Evolutionary conservation across 2,797 vertebrate genomes (phyloP), one percentile per base, ranked within the genome.

Genomic region (Sarcoramphus papa): DNA sequence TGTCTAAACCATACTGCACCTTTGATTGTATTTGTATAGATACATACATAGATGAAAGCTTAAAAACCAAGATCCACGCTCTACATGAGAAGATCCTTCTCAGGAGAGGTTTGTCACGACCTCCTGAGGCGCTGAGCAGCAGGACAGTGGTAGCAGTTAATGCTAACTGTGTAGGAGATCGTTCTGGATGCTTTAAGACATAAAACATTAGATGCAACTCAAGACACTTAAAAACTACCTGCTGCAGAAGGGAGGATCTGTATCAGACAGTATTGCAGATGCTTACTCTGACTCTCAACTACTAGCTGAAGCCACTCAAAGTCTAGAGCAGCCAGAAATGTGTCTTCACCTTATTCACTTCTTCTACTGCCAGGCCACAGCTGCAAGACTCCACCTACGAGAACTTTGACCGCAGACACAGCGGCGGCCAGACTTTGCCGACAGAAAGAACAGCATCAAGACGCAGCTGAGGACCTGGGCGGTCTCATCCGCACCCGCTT

Each of bases 321-420:
- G 20, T 7, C 51, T 19, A 25, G 31, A 25, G 67, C 74, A 41
- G 25, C 20, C 76, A 60, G 54, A 35, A 72, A 33, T 0, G 0
- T 4, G 9, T 22, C 77, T 89, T 85, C 45, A 84, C 43, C 48
- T 91, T 56, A 72, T 27, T 63, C 18, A 4, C 33, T 8, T 67
- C 51, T 97, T 69, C 81, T 51, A 7, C 89, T 51, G 51, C 28
- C 97, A 98, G 98, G 96, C 50, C 95, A 30, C 98, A 97, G 64
- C 79, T 54, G 20, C 97, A 97, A 13, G 98, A 98, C 41, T 98
- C 98, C 59, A 98, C 96, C 54, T 98, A 98, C 0, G 98, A 98
- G 96, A 98, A 98, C 57, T 92, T 96, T 40, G 96, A 74, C 60
- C 97, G 91, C 73, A 90, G 95, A 23, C 91, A 84, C 6, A 25